Evolutionary conservation across 2,113 vertebrate species (phyloP).

Genomic region (Thamnaconus septentrionalis): DNA sequence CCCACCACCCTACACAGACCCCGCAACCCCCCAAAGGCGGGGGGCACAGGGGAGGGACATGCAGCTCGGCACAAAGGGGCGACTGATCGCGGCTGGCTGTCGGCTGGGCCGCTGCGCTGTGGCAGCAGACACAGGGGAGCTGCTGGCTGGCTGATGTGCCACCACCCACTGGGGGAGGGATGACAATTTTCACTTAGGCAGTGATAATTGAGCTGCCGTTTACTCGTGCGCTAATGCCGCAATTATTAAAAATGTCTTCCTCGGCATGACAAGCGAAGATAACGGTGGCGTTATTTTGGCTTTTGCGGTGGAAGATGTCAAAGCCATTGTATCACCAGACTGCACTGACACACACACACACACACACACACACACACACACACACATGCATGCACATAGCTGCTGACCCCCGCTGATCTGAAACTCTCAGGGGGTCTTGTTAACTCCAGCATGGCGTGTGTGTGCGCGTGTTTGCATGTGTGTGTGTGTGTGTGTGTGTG

Average conservation of each 20-base stretch:
- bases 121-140: neutral
- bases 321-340: slow-evolving; percentile 15
- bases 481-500: slow-evolving; percentile 30
- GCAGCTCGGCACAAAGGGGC: slow-evolving; percentile 48
- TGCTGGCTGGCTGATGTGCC: neutral
- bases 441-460: slow-evolving; percentile 48
- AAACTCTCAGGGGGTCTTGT: slow-evolving; percentile 71
- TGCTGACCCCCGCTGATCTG: slow-evolving; percentile 50
- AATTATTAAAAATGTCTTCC: slow-evolving; percentile 43
- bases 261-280: slow-evolving; percentile 18
- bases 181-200: slow-evolving; percentile 14
- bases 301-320: slow-evolving; percentile 1
- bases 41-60: slow-evolving; percentile 48
- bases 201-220: slow-evolving; percentile 23
- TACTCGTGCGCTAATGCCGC: neutral
- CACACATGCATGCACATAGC: slow-evolving; percentile 34
- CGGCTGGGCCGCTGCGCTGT: neutral
- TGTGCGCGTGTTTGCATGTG: slow-evolving; percentile 28
- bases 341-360: slow-evolving; percentile 24
- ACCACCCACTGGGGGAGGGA: too few species aligned
- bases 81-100: slow-evolving; percentile 32
- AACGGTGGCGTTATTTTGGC: slow-evolving; percentile 29
- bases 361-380: slow-evolving; percentile 8
- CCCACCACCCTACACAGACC: too few species aligned
- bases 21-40: slow-evolving; percentile 35